Percentiles rank a stretch among this genome's conserved stretches.
These are phyloP conservation scores for Hermetia illucens DNA, from an alignment of 1,140 invertebrate genomes.

Conservation along the genomic window DNA sequence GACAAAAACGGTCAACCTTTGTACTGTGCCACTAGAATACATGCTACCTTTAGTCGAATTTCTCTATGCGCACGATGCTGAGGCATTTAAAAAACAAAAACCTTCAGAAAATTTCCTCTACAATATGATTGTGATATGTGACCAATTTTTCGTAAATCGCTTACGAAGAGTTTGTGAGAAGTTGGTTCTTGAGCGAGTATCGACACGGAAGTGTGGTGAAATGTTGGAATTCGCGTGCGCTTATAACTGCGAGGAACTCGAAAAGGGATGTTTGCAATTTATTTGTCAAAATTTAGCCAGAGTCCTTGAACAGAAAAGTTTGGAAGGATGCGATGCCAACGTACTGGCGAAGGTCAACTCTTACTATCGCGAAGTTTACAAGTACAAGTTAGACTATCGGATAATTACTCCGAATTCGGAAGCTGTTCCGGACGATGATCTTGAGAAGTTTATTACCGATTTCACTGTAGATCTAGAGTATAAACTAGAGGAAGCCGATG, in stretches of 20 bases:
- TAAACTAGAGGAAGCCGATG: slow-evolving; percentile 17
- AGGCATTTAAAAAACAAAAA: slow-evolving; percentile 31
- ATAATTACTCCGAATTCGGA: slow-evolving; percentile 41
- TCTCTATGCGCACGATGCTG: slow-evolving; percentile 42
- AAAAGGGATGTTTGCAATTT: slow-evolving; percentile 44
- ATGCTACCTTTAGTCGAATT: slow-evolving; percentile 45
- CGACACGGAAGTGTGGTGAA: slow-evolving; percentile 48
- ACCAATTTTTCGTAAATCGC: slow-evolving; percentile 45
- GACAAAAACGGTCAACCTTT: slow-evolving; percentile 29
- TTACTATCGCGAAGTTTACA: slow-evolving; percentile 36
- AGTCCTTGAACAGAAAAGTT: slow-evolving; percentile 39
- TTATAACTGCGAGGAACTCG: slow-evolving; percentile 45
- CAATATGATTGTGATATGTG: slow-evolving; percentile 46
- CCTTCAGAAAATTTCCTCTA: slow-evolving; percentile 36
- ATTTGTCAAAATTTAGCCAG: slow-evolving; percentile 46
- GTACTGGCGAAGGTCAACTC: slow-evolving; percentile 37
- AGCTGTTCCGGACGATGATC: slow-evolving; percentile 34
- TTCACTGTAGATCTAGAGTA: slow-evolving; percentile 27
- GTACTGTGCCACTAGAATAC: slow-evolving; percentile 20
- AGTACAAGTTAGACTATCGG: slow-evolving; percentile 27
- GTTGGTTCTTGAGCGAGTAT: slow-evolving; percentile 38
- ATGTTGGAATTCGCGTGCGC: slow-evolving; percentile 44
- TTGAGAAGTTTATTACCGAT: slow-evolving; percentile 32
- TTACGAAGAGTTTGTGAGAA: slow-evolving; percentile 47
- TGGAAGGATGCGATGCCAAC: slow-evolving; percentile 40